phyloP scores from a whole-genome alignment of 2,888 invertebrate genomes.

The Trissoscelio sp. region DNA sequence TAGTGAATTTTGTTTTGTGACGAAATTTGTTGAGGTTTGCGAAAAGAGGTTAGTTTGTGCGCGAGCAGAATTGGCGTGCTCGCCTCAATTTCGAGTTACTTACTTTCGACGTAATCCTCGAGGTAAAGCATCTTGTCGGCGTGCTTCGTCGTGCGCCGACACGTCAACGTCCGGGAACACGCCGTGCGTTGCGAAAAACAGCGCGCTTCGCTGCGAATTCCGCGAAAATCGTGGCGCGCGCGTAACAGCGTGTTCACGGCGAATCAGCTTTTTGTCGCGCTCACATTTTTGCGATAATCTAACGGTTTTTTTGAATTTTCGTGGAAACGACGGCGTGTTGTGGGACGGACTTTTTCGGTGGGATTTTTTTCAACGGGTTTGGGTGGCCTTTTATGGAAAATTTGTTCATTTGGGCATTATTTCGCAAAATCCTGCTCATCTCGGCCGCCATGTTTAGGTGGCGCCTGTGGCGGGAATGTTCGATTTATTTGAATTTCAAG shows the following conservation, averaged over 20 bases:
- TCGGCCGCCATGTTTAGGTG: constrained; percentile 34
- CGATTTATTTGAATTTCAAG: constrained; percentile 23
- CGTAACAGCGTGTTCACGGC: constrained; percentile 78
- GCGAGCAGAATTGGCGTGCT: constrained; percentile 52
- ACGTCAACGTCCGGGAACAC: constrained; percentile 72
- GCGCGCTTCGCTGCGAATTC: constrained; percentile 71
- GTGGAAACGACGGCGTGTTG: background rate
- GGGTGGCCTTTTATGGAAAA: constrained; percentile 33
- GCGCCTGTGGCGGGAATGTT: constrained; percentile 23
- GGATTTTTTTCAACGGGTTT: background rate
- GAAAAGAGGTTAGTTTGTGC: constrained; percentile 74
- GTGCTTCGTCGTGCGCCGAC: constrained; percentile 43
- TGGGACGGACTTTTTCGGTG: background rate
- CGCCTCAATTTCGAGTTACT: constrained; percentile 83
- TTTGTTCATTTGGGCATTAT: constrained; percentile 37
- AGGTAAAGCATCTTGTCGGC: constrained; percentile 94
- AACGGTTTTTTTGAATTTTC: background rate
- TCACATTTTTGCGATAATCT: constrained; percentile 67
- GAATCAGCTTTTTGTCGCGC: constrained; percentile 74
- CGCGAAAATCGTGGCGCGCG: constrained; percentile 74
- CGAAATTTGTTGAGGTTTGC: background rate
- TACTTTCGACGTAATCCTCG: constrained; percentile 99
- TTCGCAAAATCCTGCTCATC: constrained; percentile 7
- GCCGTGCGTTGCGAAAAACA: constrained; percentile 73
- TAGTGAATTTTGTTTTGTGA: background rate